Evolutionary conservation across 2,113 vertebrate genomes (phyloP).

Genomic region (Melanotaenia duboulayi): DNA sequence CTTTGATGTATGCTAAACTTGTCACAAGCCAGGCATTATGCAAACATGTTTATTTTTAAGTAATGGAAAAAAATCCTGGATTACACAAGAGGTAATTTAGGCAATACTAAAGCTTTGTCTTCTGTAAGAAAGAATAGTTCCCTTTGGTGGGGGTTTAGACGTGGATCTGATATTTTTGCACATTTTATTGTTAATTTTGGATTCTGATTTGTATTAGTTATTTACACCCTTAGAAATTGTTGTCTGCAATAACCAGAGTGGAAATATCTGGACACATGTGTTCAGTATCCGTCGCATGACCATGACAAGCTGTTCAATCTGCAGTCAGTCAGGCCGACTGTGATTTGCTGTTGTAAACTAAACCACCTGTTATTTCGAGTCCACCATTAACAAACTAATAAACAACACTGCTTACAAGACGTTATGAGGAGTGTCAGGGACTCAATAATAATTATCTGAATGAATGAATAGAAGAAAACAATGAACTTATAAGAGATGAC

Average conservation of each 20-base stretch:
- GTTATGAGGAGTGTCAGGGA: constrained; percentile 30
- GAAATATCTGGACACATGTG: neutral
- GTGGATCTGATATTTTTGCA: no score
- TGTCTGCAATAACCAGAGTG: no score
- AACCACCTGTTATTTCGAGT: constrained; percentile 4
- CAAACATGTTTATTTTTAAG: neutral
- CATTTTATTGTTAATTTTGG: no score
- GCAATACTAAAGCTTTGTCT: neutral
- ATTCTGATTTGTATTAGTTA: no score
- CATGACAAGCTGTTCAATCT: neutral
- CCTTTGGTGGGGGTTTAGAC: neutral
- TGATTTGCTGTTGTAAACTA: constrained; percentile 21
- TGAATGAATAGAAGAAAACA: neutral
- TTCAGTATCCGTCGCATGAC: neutral
- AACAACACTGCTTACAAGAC: constrained; percentile 15
- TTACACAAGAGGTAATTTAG: neutral
- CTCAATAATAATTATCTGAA: constrained; percentile 20
- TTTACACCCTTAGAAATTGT: no score
- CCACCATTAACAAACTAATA: neutral
- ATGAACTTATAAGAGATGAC: neutral
- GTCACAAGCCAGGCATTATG: neutral
- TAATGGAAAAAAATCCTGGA: neutral
- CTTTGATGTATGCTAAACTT: neutral
- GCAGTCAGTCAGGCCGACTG: neutral
- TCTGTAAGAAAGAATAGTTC: neutral